These are phyloP conservation scores for Microplitis mediator DNA, from an alignment of 1,140 invertebrate species.

Conservation along the genomic window DNA sequence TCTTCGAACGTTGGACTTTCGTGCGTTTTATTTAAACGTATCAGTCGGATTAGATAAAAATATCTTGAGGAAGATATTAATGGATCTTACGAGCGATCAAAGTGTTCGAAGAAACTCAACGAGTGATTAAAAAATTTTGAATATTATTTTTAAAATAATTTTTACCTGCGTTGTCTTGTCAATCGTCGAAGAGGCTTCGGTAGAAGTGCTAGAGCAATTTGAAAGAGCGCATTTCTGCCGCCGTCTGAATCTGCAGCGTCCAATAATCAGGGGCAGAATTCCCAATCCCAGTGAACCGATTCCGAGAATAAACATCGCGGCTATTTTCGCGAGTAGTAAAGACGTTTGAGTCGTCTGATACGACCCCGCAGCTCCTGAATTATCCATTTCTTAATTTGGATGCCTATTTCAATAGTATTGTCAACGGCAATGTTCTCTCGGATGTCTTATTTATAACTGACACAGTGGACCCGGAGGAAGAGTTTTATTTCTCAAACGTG, in stretches of 20 bases:
- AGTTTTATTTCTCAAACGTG: background rate
- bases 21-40: too few relatives aligned
- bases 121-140: background rate
- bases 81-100: background rate
- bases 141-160: background rate
- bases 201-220: conserved; percentile 45
- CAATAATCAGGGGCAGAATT: conserved; percentile 62
- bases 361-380: conserved; percentile 18
- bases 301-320: conserved; percentile 65
- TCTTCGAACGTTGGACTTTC: too few relatives aligned
- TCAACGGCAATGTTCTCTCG: background rate
- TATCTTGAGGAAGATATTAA: too few relatives aligned
- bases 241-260: conserved; percentile 50
- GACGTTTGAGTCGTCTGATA: conserved; percentile 26
- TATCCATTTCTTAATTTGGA: conserved; percentile 31
- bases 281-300: conserved; percentile 63
- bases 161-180: conserved; percentile 34
- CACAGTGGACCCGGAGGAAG: background rate
- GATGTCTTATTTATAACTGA: too few relatives aligned
- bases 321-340: conserved; percentile 61
- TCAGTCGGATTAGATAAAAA: background rate
- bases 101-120: conserved; percentile 12
- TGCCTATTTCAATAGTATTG: background rate
- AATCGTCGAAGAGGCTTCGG: conserved; percentile 43
- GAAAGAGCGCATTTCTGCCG: conserved; percentile 44